These are phyloP conservation scores for Psittacula derbiana DNA, from an alignment of 2,797 vertebrate genomes.

Conservation along the genomic window DNA sequence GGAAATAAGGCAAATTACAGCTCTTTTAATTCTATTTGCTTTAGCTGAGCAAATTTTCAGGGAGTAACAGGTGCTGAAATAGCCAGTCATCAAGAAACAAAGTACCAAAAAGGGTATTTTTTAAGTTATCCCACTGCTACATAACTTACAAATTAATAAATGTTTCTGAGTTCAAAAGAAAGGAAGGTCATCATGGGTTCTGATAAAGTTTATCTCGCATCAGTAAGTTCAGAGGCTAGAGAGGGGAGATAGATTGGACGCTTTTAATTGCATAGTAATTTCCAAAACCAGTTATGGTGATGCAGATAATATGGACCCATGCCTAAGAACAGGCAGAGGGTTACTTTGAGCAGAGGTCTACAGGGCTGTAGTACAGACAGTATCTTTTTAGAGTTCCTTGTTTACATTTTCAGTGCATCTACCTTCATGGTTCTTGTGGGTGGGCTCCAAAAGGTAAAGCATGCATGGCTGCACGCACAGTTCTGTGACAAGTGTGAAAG, in stretches of 20 bases:
- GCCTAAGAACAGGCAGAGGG: background rate
- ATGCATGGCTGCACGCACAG: background rate
- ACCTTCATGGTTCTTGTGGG: background rate
- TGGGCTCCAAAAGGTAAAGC: background rate
- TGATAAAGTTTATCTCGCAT: conserved; percentile 17
- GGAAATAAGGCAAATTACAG: background rate
- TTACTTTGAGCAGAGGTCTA: background rate
- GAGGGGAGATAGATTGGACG: background rate
- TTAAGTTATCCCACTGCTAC: background rate
- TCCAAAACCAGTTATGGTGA: background rate
- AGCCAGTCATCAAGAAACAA: background rate
- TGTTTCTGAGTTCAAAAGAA: conserved; percentile 45
- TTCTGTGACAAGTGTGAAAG: background rate
- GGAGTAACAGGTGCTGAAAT: background rate
- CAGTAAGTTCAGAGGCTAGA: background rate
- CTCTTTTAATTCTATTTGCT: background rate
- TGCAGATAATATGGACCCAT: background rate
- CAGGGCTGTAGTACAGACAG: background rate
- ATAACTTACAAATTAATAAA: conserved; percentile 38
- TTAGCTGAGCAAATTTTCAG: background rate
- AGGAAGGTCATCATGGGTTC: conserved; percentile 30
- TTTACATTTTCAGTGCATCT: background rate
- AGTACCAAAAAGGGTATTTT: background rate
- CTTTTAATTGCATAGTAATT: background rate
- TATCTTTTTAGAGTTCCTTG: background rate